Percentiles rank a stretch among this genome's conserved stretches.
Conservation (phyloP, 92 coral and sea anemone genomes). For the Zoanthus solanderi region DNA sequence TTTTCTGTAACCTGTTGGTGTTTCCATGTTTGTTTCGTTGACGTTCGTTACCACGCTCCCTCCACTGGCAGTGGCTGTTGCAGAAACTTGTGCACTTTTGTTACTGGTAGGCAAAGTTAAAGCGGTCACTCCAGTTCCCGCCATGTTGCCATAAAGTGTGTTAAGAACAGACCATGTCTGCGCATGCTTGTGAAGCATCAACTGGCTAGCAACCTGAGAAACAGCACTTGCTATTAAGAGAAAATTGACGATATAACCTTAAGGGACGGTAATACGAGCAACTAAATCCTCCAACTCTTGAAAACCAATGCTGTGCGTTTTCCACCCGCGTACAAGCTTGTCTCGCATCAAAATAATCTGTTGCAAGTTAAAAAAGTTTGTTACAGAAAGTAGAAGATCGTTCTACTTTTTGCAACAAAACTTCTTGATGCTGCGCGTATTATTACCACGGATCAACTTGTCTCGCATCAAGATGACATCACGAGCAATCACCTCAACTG, state of each 20-base stretch:
- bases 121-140: conserved; percentile 66
- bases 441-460: too few species aligned
- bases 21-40: conserved; percentile 58
- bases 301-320: too few species aligned
- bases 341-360: too few species aligned
- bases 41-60: conserved; percentile 70
- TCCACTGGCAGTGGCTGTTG: conserved; percentile 73
- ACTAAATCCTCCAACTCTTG: too few species aligned
- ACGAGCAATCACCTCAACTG: too few species aligned
- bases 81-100: conserved; percentile 53
- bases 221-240: not conserved
- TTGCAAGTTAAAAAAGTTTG: too few species aligned
- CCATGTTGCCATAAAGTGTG: conserved; percentile 82
- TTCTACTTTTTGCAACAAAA: too few species aligned
- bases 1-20: conserved; percentile 66
- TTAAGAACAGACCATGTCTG: conserved; percentile 96
- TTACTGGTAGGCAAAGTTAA: conserved; percentile 64
- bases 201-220: conserved; percentile 81
- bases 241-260: not conserved
- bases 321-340: too few species aligned
- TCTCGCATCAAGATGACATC: too few species aligned
- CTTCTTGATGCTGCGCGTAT: too few species aligned
- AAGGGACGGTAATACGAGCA: too few species aligned
- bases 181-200: conserved; percentile 90
- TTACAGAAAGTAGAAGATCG: too few species aligned